These are phyloP conservation scores for Ceratosolen solmsi DNA, from an alignment of 1,140 invertebrate genomes.

Conservation along the genomic window DNA sequence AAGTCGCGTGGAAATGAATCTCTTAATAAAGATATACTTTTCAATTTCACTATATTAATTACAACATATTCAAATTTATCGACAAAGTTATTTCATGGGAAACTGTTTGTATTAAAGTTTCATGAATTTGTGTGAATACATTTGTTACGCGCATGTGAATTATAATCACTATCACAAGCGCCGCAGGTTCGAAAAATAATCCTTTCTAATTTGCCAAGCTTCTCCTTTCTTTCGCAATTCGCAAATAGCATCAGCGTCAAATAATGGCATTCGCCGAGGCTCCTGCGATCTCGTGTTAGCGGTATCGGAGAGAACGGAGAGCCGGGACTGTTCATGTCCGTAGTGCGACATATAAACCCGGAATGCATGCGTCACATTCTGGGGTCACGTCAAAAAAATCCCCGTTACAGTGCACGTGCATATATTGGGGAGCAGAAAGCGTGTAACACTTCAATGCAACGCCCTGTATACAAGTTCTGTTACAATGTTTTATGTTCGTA, in stretches of 20 bases:
- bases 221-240: neutral
- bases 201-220: neutral
- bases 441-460: neutral
- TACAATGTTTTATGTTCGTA: neutral
- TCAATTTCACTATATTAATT: too few relatives aligned
- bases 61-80: too few relatives aligned
- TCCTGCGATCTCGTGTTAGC: neutral
- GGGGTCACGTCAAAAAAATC: neutral
- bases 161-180: too few relatives aligned
- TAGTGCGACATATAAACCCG: neutral
- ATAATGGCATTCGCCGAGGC: too few relatives aligned
- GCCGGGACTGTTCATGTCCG: neutral
- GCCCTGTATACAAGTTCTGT: neutral
- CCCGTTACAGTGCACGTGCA: neutral
- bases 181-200: too few relatives aligned
- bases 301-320: neutral
- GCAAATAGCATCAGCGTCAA: too few relatives aligned
- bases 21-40: too few relatives aligned
- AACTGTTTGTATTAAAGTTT: too few relatives aligned
- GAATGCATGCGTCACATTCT: neutral
- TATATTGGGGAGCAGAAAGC: neutral
- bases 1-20: too few relatives aligned
- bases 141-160: too few relatives aligned
- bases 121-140: too few relatives aligned
- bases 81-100: too few relatives aligned